Conservation (phyloP, 2,888 invertebrate species). For the Chrysolina haemoptera region DNA sequence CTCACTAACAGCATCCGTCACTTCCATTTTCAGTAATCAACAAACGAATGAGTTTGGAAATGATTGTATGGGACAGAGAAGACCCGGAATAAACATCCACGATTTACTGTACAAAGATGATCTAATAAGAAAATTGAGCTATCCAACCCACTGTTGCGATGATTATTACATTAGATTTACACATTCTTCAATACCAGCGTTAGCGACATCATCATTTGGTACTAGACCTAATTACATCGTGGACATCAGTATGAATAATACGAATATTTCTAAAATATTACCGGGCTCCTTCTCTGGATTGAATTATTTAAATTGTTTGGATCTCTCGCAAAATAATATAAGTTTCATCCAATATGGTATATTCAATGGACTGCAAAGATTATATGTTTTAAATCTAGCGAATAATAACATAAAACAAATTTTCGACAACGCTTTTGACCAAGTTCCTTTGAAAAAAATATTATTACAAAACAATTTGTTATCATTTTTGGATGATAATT, state of each 20-base stretch:
- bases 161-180: slow-evolving; percentile 3
- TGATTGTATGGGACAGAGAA: slow-evolving; percentile 1
- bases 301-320: slow-evolving; percentile 14
- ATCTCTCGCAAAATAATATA: slow-evolving; percentile 10
- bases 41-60: not conserved
- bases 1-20: not conserved
- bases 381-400: slow-evolving; percentile 3
- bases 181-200: slow-evolving; percentile 1
- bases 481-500: not conserved
- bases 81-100: not conserved
- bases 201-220: slow-evolving; percentile 1
- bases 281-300: not conserved
- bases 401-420: slow-evolving; percentile 7
- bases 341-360: not conserved
- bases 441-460: not conserved
- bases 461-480: slow-evolving; percentile 5
- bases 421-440: not conserved
- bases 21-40: not conserved
- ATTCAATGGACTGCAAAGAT: slow-evolving; percentile 9
- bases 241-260: not conserved
- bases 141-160: not conserved
- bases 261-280: slow-evolving; percentile 19
- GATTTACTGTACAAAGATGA: not conserved
- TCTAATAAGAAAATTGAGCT: not conserved
- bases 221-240: not conserved